Evolutionary conservation across 2,888 invertebrate genomes (phyloP), one percentile per base, ranked within the genome.

Genomic region (Graphium colonna): DNA sequence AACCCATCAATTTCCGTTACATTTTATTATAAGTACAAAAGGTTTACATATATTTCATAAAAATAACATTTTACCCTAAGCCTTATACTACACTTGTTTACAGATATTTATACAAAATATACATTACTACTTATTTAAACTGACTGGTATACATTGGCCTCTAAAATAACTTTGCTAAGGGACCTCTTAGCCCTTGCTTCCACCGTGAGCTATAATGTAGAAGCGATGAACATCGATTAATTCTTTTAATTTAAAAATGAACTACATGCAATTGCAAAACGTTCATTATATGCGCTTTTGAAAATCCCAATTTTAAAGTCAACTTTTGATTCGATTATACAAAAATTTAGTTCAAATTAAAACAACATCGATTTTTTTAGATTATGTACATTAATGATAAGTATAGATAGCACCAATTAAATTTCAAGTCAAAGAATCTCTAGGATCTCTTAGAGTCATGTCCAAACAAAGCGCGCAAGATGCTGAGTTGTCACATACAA

Each of bases 71-170:
- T 38, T 36, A 42, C 17, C 9, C 26, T 39, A 43, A 31, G 47
- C 28, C 33, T 45, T 49, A 54, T 18, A 33, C 38, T 49, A 40
- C 9, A 21, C 13, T 44, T 49, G 33, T 36, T 28, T 52, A 54
- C 8, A 28, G 17, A 36, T 55, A 48, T 60, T 60, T 56, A 57
- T 59, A 59, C 61, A 64, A 65, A 54, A 56, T 60, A 53, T 60
- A 64, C 60, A 62, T 56, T 57, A 40, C 47, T 57, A 49, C 49
- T 57, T 50, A 16, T 43, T 58, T 56, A 73, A 75, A 71, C 65
- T 83, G 84, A 84, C 84, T 84, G 77, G 80, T 77, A 78, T 70
- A 73, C 67, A 72, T 74, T 75, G 71, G 72, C 60, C 61, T 61
- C 67, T 52, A 40, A 12, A 36, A 31, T 53, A 45, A 49, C 15